Conservation (phyloP, 1,140 invertebrate genomes). For the Papilio xuthus region DNA sequence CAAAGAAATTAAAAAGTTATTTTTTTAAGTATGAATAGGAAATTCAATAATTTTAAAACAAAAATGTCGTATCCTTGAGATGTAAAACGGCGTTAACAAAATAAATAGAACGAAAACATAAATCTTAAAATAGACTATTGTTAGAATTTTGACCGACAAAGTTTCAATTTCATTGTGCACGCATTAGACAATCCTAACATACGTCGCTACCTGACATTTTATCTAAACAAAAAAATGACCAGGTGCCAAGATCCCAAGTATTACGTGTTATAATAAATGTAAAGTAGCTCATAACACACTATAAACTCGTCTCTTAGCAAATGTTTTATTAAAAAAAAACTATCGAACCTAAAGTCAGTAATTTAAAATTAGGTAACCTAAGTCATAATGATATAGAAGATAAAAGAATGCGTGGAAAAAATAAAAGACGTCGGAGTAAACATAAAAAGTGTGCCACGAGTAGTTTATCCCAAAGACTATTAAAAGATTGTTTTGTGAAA, state of each 20-base stretch:
- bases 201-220: slow-evolving; percentile 4
- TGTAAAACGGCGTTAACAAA: neutral
- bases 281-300: neutral
- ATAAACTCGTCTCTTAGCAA: neutral
- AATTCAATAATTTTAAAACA: neutral
- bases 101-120: neutral
- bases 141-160: slow-evolving; percentile 1
- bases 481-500: slow-evolving; percentile 21
- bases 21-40: neutral
- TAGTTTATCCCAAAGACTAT: slow-evolving; percentile 13
- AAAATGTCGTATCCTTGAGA: neutral
- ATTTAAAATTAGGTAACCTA: neutral
- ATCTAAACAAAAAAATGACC: slow-evolving; percentile 5
- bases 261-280: neutral
- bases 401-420: neutral
- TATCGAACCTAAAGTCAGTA: neutral
- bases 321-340: neutral
- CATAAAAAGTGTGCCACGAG: slow-evolving; percentile 16
- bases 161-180: slow-evolving; percentile 8
- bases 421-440: neutral
- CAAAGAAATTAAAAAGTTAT: too few species aligned
- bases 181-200: slow-evolving; percentile 15
- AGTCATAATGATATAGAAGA: neutral
- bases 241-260: neutral
- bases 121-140: slow-evolving; percentile 13